Evolutionary conservation across 1,140 invertebrate genomes (phyloP), one percentile per base, ranked within the genome.

Genomic region (Pseudachorutes palmiensis): DNA sequence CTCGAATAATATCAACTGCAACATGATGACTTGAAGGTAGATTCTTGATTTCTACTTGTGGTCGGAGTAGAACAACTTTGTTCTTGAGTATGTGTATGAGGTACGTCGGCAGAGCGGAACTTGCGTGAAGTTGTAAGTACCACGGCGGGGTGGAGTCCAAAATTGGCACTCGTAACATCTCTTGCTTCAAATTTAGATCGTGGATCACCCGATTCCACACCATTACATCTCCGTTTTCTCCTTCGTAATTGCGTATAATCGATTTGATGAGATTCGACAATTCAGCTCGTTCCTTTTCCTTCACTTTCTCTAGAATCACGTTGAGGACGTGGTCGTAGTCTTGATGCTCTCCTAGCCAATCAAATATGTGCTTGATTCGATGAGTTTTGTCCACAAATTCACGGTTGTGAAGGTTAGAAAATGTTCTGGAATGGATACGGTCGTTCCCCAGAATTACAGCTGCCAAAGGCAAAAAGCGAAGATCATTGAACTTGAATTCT

Each of bases 391-490:
- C 51, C 14, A 26, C 31, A 2, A 16, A n/a, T 32, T 67, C 57
- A 14, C 1, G 30, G 2, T 55, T 67, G 9, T 36, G 2, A 31
- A 67, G 64, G 26, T 63, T 65, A 3, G 26, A 22, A 65, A 69
- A 64, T 24, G 48, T 58, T 48, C 1, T n/a, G 5, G 36, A 51
- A 9, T 64, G 45, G 16, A 70, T 55, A 19, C 51, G 49, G 49
- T 73, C 72, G 58, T 73, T 73, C 33, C 72, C 72, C n/a, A 73
- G 41, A 45, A 70, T 55, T 2, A 70, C 62, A 1, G 67, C 69
- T 51, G 58, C 61, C 16, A 69, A 30, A 16, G 67, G 62, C 14
- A 73, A n/a, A 19, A 73, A 16, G 9, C 58, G 31, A n/a, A 14
- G 49, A 33, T 70, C 67, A 1, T 60, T 33, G 2, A 73, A 48